Evolutionary conservation across 1,140 invertebrate species (phyloP), one percentile per base, ranked within the genome.

Genomic region (Paraescarpia echinospica): DNA sequence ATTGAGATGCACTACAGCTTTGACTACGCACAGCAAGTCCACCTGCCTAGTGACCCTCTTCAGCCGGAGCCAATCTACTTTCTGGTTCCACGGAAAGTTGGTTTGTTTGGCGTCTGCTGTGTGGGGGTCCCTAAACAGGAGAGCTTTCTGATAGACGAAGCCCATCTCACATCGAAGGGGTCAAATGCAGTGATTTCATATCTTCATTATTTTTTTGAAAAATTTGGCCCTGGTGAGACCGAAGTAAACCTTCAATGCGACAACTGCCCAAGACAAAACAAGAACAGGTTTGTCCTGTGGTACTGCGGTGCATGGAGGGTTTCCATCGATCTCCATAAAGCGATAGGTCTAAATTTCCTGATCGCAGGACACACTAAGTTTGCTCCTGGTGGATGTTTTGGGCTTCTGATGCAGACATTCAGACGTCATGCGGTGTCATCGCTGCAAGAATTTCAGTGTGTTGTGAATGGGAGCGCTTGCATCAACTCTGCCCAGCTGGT

Each of bases 311-410:
- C 92, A 12, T 95, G 94, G 94, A 92, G 94, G 90, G 93, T 94
- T 22, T 59, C 93, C 27, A 90, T 22, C 89, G 91, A 92, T 18
- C 91, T 93, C 12, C 94, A 94, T 88, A 92, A 31, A 90, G 8
- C 22, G 12, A 92, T 94, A 5, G 22, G 90, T 31, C 91, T 93
- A n/a, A 94, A 94, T 41, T 94, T 94, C 51, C 93, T 94, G 93
- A 93, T 93, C n/a, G 89, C 94, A 35, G 94, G 94, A 0, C 94
- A 95, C 59, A 95, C 94, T 18, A 95, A 95, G 90, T 95, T 95
- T 94, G 92, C 94, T 27, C 94, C 94, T n/a, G 94, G 94, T 94
- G 94, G 94, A 94, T 93, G 92, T 95, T 94, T 93, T 94, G 94
- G n/a, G 22, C 59, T 94, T 8, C 92, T 94, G 34, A 95, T 94